Evolutionary conservation across 1,140 invertebrate genomes (phyloP), one percentile per base, ranked within the genome.

Genomic region (Neodiprion fabricii): DNA sequence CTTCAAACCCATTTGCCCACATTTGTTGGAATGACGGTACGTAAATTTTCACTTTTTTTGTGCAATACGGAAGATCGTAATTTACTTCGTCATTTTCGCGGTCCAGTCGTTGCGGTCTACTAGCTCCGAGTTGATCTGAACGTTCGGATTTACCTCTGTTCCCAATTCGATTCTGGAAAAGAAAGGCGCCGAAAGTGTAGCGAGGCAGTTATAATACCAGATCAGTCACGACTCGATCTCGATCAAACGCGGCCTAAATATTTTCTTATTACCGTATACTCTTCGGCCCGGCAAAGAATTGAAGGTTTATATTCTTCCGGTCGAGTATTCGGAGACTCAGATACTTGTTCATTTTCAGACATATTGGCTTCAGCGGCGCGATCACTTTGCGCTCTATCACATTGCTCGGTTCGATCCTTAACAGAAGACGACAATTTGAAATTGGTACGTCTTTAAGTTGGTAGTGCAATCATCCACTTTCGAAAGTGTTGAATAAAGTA

Each of bases 101-200:
- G 66, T 77, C 67, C 70, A 76, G 10, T 72, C 75, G 10, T 70
- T 74, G 3, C 67, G 48, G 28, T 81, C 76, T 0, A 77, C 65
- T 53, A 74, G 70, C n/a, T 71, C 70, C 1, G 78, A 77, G 7
- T 21, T 67, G 12, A 78, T 17, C 75, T 80, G 21, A 17, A 76
- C 80, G 1, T 77, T 70, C 10, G 74, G 69, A 67, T 82, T 72
- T n/a, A 82, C n/a, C n/a, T 79, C 67, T 3, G 75, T 79, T 11
- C 82, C 82, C 12, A 82, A 50, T 48, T 82, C 76, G 65, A 83
- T 79, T n/a, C 82, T 83, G 47, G 0, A 14, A 14, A 21, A 21
- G 67, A 69, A 61, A 61, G n/a, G 53, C 28, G 28, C 28, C 8
- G 53, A 14, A 61, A 12, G 8, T 61, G 5, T 9, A 61, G 11